phyloP scores from a whole-genome alignment of 1,140 invertebrate species.

The Formica exsecta region DNA sequence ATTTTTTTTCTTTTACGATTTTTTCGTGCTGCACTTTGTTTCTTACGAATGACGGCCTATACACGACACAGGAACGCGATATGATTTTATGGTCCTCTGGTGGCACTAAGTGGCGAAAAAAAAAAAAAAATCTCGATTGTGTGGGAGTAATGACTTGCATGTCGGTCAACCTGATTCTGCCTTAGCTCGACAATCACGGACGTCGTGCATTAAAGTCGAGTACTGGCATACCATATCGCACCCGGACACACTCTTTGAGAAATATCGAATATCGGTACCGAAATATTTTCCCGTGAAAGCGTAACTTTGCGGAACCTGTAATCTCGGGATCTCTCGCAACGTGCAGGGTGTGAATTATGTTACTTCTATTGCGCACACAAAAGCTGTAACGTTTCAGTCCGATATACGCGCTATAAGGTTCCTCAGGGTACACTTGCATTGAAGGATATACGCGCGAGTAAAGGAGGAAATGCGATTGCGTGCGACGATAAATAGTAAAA shows the following conservation, averaged over 20 bases:
- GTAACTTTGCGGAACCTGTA: slow-evolving; percentile 46
- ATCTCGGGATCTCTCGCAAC: background rate
- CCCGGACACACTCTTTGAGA: slow-evolving; percentile 22
- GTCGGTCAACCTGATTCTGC: slow-evolving; percentile 26
- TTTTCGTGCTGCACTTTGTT: slow-evolving; percentile 36
- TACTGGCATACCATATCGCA: slow-evolving; percentile 39
- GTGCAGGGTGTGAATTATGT: slow-evolving; percentile 36
- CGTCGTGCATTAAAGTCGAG: slow-evolving; percentile 59
- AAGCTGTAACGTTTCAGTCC: background rate
- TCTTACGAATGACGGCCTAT: slow-evolving; percentile 67
- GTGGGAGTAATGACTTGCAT: slow-evolving; percentile 43
- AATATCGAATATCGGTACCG: slow-evolving; percentile 55
- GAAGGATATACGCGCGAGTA: background rate
- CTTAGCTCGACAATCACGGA: slow-evolving; percentile 42
- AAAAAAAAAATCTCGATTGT: slow-evolving; percentile 46
- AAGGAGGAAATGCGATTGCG: background rate
- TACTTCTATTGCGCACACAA: slow-evolving; percentile 4
- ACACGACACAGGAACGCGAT: slow-evolving; percentile 24
- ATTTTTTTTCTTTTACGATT: slow-evolving; percentile 41
- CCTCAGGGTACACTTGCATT: background rate
- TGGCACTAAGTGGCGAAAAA: slow-evolving; percentile 51
- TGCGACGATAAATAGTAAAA: slow-evolving; percentile 13
- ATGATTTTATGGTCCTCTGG: slow-evolving; percentile 48
- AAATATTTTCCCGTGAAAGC: slow-evolving; percentile 47
- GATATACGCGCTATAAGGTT: background rate